Base-by-base conservation (phyloP, 2,113 vertebrate species). In the Calyptommatus sinebrachiatus region DNA sequence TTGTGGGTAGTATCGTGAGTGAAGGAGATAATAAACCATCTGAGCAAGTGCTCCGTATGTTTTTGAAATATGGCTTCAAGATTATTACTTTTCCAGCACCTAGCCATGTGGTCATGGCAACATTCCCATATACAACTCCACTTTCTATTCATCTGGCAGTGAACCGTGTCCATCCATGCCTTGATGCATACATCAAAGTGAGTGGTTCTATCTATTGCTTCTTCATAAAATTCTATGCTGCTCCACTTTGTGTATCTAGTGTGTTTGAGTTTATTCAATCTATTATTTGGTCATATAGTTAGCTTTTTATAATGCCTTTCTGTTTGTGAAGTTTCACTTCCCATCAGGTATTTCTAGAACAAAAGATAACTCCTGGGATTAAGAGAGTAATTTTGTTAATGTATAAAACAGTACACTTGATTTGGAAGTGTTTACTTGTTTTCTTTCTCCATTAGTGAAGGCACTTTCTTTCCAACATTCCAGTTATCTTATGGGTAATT, bases 41-140 rank as follows among this genome's bases (percentile, higher is more conserved):
- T 0, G 93, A 95, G 57, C 95, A 97, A 80, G 93, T 97, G 80
- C 85, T 97, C 76, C 93, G 93, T 35, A 92, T 93, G 81, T 99
- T 95, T 70, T 94, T 96, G 92, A 96, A 96, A 78, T 96, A 94
- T 14, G 97, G 97, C 88, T 99, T 98, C 90, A 96, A 95, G 86
- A 91, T 99, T 65, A 96, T 97, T 88, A 95, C 95, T 84, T 98
- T 99, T 86, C 97, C 98, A 0, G 95, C 96, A 84, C 94, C 97
- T 79, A 97, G 96, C 83, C 96, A 97, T 0, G 97, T 96, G 73
- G 97, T 99, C 86, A 96, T 95, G 69, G 94, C 97, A 0, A 94
- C 94, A 5, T 97, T 99, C 86, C 97, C 96, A 0, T 95, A 96
- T 90, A 96, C 94, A 61, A 97, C 95, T 0, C 87, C 92, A 0